These are phyloP conservation scores for Parascotia fuliginaria DNA, from an alignment of 2,888 invertebrate species.

Conservation along the genomic window DNA sequence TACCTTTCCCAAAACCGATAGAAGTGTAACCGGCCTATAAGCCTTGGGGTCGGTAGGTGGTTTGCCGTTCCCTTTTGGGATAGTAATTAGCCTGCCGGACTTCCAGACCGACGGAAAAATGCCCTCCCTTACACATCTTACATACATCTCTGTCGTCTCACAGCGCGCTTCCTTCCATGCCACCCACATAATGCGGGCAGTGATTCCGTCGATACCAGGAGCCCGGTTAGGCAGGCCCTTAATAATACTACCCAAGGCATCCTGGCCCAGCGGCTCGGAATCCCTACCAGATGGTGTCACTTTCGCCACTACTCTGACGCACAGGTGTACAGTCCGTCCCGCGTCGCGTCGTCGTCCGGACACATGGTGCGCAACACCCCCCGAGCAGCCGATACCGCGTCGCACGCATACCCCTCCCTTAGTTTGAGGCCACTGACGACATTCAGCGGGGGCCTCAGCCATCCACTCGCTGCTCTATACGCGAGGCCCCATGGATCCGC, in stretches of 20 bases:
- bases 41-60: slow-evolving; percentile 35
- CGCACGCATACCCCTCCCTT: background rate
- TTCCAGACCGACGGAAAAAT: slow-evolving; percentile 42
- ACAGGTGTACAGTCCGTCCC: slow-evolving; percentile 26
- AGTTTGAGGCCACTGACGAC: slow-evolving; percentile 22
- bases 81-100: slow-evolving; percentile 21
- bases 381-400: slow-evolving; percentile 18
- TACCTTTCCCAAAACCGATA: slow-evolving; percentile 45
- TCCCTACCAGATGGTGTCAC: slow-evolving; percentile 19
- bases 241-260: slow-evolving; percentile 17
- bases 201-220: background rate
- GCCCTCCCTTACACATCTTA: slow-evolving; percentile 13
- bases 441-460: slow-evolving; percentile 24
- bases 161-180: background rate
- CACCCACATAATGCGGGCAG: background rate
- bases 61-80: slow-evolving; percentile 39
- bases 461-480: slow-evolving; percentile 25
- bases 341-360: slow-evolving; percentile 33
- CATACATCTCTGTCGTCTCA: slow-evolving; percentile 1
- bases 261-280: slow-evolving; percentile 1
- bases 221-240: slow-evolving; percentile 34
- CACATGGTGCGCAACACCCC: slow-evolving; percentile 23
- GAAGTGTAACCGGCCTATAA: slow-evolving; percentile 45
- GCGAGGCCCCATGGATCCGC: slow-evolving; percentile 30
- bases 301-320: slow-evolving; percentile 26